Percentiles rank a stretch among this genome's conserved stretches.
These are phyloP conservation scores for Pristionchus exspectatus DNA, from an alignment of 2,888 invertebrate species.

Conservation along the genomic window DNA sequence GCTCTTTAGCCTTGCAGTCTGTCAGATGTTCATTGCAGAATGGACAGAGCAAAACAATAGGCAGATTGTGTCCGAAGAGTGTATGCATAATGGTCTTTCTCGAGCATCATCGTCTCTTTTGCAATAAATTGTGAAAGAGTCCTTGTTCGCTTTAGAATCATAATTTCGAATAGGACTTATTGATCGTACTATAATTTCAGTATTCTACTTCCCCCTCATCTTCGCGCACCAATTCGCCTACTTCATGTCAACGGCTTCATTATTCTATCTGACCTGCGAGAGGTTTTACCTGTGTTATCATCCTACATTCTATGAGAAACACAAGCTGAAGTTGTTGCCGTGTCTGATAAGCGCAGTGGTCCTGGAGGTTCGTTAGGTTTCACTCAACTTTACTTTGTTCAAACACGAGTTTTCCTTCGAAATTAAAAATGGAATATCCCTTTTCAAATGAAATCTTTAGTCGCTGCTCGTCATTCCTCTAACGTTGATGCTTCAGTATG, in stretches of 20 bases:
- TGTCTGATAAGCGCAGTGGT: neutral
- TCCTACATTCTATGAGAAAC: neutral
- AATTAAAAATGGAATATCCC: too few relatives aligned
- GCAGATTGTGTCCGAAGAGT: neutral
- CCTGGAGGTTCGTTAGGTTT: neutral
- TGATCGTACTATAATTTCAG: neutral
- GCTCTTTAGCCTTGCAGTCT: neutral
- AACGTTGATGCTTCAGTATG: neutral
- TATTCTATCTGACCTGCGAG: neutral
- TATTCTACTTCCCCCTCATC: constrained; percentile 21
- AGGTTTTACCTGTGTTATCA: neutral
- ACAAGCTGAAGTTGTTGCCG: neutral
- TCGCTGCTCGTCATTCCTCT: neutral
- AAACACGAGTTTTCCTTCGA: neutral
- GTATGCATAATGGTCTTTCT: neutral
- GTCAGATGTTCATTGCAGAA: neutral
- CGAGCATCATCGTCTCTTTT: too few relatives aligned
- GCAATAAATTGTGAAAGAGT: too few relatives aligned
- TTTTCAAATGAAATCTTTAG: neutral
- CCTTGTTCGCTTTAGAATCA: too few relatives aligned
- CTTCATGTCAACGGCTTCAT: neutral
- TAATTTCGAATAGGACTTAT: too few relatives aligned
- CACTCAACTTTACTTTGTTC: neutral
- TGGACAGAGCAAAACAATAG: neutral
- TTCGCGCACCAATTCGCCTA: constrained; percentile 9